Evolutionary conservation across 2,888 invertebrate species (phyloP), one percentile per base, ranked within the genome.

Genomic region (Pelosia muscerda): DNA sequence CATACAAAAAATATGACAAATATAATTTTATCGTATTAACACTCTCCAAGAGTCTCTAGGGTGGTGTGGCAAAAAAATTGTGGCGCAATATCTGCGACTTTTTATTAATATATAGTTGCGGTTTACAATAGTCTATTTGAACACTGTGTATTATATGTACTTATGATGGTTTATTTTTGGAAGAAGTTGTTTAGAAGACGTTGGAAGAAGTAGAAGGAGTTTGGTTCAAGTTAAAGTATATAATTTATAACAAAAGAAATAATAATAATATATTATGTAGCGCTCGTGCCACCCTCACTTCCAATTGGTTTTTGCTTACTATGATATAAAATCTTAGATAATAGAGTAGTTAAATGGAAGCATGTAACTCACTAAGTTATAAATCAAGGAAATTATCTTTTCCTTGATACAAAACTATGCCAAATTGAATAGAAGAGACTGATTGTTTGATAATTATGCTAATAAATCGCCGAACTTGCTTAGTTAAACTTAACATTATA

Each of bases 31-130:
- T 49, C 49, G 2, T 49, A 49, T 19, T 49, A 49, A n/a, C n/a
- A 49, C 8, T 42, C 42, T 4, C 19, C 19, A 42, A 38, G 38
- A 42, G 49, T n/a, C 49, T n/a, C 19, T 49, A 63, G 5, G 62
- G 53, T 63, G 58, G 54, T 3, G 28, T 58, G 63, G 54, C n/a
- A n/a, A n/a, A n/a, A n/a, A n/a, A n/a, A n/a, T n/a, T 58, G 53
- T 58, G 26, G 38, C 63, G 28, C 66, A 62, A 62, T 1, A 55
- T 34, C 34, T 66, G 57, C 42, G 26, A 34, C 22, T 13, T 56
- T 55, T 54, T 55, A 55, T 60, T 55, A 19, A 23, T 57, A 57
- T 42, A 57, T 49, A 15, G 34, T 53, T 65, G 65, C 34, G 68
- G 64, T 64, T 65, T 60, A 11, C 25, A 62, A 38, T 22, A 38